Conservation (phyloP, 2,888 invertebrate species). For the Tiphia femorata region DNA sequence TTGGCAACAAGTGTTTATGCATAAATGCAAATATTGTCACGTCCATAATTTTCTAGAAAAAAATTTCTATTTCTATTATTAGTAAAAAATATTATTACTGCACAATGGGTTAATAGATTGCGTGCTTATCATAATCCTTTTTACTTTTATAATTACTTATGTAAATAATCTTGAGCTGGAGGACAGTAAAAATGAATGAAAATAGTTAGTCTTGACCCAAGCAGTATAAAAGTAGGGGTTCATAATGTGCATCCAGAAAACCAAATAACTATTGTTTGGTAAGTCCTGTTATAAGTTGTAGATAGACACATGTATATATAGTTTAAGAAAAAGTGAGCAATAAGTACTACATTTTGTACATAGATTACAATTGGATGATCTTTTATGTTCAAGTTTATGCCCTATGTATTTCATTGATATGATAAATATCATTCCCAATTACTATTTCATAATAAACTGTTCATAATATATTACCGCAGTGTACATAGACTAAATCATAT, state of each 20-base stretch:
- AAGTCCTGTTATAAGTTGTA: slow-evolving; percentile 33
- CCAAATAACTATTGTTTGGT: slow-evolving; percentile 45
- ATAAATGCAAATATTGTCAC: slow-evolving; percentile 53
- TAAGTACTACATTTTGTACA: slow-evolving; percentile 45
- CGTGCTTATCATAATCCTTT: slow-evolving; percentile 45
- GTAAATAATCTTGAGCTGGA: slow-evolving; percentile 9
- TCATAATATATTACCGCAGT: too few species aligned
- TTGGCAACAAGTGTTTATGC: slow-evolving; percentile 29
- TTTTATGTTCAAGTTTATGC: slow-evolving; percentile 36
- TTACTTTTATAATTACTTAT: slow-evolving; percentile 29
- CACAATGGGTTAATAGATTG: slow-evolving; percentile 45
- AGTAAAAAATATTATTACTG: slow-evolving; percentile 49
- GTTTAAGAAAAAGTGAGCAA: slow-evolving; percentile 43
- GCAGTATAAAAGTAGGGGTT: slow-evolving; percentile 13
- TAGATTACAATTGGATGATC: slow-evolving; percentile 40
- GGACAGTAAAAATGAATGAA: slow-evolving; percentile 17
- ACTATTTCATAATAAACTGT: too few species aligned
- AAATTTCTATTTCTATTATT: slow-evolving; percentile 55
- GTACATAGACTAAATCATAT: too few species aligned
- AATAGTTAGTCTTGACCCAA: slow-evolving; percentile 14
- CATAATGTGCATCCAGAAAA: slow-evolving; percentile 26
- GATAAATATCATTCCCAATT: slow-evolving; percentile 9
- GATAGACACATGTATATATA: slow-evolving; percentile 37
- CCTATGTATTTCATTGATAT: slow-evolving; percentile 32
- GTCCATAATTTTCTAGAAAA: slow-evolving; percentile 30